Evolutionary conservation across 2,888 invertebrate genomes (phyloP).

Genomic region (Hypsopygia costalis): DNA sequence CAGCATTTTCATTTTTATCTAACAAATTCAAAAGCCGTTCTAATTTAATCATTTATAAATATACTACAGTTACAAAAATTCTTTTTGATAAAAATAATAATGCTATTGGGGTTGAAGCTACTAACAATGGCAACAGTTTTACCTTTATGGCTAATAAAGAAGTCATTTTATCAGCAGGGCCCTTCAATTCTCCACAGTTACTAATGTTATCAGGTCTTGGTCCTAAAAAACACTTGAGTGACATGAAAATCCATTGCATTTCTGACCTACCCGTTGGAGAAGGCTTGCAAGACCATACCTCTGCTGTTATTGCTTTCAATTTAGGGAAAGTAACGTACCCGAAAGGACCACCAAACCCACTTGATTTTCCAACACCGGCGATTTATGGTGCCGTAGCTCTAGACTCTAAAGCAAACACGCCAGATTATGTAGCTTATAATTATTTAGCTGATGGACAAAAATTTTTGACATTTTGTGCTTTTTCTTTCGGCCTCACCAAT

Average conservation of each 20-base stretch:
- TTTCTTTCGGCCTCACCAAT: not conserved
- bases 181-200: constrained; percentile 38
- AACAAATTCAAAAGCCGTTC: constrained; percentile 34
- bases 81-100: constrained; percentile 24
- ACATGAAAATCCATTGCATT: constrained; percentile 28
- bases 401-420: constrained; percentile 10
- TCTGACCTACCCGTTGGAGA: constrained; percentile 44
- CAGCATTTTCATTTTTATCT: constrained; percentile 33
- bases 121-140: not conserved
- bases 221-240: constrained; percentile 32
- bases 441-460: too few relatives aligned
- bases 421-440: not conserved
- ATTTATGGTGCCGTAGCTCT: constrained; percentile 54
- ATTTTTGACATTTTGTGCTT: too few relatives aligned
- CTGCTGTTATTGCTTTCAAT: constrained; percentile 9
- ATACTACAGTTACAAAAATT: constrained; percentile 25
- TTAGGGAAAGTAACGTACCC: constrained; percentile 6
- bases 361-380: constrained; percentile 8
- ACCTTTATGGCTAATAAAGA: constrained; percentile 37
- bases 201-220: constrained; percentile 48
- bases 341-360: constrained; percentile 1
- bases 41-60: constrained; percentile 71
- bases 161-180: constrained; percentile 38
- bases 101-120: constrained; percentile 25
- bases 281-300: constrained; percentile 39